Evolutionary conservation across 2,888 invertebrate genomes (phyloP), one percentile per base, ranked within the genome.

Genomic region (Xylota segnis): DNA sequence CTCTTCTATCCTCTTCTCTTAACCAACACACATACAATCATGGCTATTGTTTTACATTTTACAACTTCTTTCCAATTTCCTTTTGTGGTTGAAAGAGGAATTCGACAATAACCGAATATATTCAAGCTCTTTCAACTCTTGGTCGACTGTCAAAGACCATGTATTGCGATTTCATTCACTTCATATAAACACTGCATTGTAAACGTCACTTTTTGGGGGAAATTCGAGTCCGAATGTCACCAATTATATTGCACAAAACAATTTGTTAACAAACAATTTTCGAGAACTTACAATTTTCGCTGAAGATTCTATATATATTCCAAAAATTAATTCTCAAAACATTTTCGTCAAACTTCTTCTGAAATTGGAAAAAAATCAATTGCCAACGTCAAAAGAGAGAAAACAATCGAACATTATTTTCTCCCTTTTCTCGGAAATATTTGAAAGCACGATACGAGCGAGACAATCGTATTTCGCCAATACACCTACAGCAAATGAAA

Each of bases 121-220:
- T 4, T 47, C 10, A 61, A 18, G 10, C 66, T 79, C 9, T 58
- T 84, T 32, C 23, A 34, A 71, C 79, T 45, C 14, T 2, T 32
- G 14, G 29, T n/a, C 7, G 61, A 6, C 14, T 77, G 86, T 72
- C 86, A 81, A 66, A 23, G 18, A 9, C 3, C 5, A 23, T 34
- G 5, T 77, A 61, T 0, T 16, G 50, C 63, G n/a, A 32, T 52
- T 32, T 59, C 76, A 18, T 29, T 86, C 56, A 29, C 63, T 72
- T 66, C 75, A 81, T 76, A 86, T 86, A 86, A 86, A 86, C 86
- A 86, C 76, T 77, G 58, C 76, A 82, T 37, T 82, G 86, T 82
- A 82, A 86, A 86, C 77, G 86, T 86, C 86, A 86, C 86, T 81
- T 72, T 66, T 5, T 37, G 32, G 58, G 43, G 50, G 16, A 1